These are phyloP conservation scores for Eulemur rufifrons DNA, from an alignment of 2,113 vertebrate genomes.

Conservation along the genomic window DNA sequence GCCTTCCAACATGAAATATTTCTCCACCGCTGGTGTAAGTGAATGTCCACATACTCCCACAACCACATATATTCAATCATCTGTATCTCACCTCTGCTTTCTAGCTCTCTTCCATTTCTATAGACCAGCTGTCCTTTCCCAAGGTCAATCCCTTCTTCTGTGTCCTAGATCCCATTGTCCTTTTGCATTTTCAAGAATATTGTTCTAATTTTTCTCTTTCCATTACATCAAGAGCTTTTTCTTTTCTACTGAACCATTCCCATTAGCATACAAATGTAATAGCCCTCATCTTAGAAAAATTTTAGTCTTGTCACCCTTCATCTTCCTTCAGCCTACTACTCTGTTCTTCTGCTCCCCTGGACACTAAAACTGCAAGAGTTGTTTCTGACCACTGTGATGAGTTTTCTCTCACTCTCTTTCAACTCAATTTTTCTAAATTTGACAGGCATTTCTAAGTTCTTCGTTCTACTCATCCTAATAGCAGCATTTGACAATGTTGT, in stretches of 20 bases:
- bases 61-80: background rate
- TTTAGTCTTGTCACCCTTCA: background rate
- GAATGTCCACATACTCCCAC: background rate
- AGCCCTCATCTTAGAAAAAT: background rate
- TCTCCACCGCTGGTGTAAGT: background rate
- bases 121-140: background rate
- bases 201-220: constrained; percentile 38
- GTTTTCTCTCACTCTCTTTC: background rate
- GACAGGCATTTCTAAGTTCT: background rate
- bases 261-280: background rate
- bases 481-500: background rate
- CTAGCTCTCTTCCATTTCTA: background rate
- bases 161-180: background rate
- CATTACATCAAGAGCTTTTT: background rate
- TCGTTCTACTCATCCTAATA: background rate
- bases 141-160: background rate
- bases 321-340: background rate
- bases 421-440: background rate
- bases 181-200: background rate
- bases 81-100: background rate
- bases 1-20: no score
- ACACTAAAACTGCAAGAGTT: background rate
- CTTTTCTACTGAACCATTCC: constrained; percentile 42
- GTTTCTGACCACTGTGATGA: background rate
- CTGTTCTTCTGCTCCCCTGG: background rate